Base-by-base conservation (phyloP, 2,888 invertebrate genomes). In the Agelastica alni region DNA sequence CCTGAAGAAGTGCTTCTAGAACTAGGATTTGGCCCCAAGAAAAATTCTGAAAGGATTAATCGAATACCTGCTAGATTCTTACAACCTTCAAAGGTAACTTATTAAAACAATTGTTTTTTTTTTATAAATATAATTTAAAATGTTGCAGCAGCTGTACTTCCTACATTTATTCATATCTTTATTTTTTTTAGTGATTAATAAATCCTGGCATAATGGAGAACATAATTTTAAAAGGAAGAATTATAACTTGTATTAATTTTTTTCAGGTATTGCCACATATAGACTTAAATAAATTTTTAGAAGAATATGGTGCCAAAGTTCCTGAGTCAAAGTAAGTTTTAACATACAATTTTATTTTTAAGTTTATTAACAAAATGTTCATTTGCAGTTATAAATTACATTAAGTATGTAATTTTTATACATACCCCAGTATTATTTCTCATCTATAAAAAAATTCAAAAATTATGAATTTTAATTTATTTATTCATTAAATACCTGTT, bases 1-100 rank as follows among this genome's bases (percentile, higher is more conserved):
- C 94, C 95, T 0, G 94, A 95, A 73, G 90, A 91, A 48, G 87
- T 96, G 49, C 80, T 96, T 18, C 77, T 91, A 44, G 90, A 88
- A 61, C 79, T 91, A 48, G 92, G 92, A 7, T 91, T 91, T 74
- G 91, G 91, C 0, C 89, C 88, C 5, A 81, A 84, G 51, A 82
- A 82, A 62, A 84, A 85, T 56, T 84, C 85, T 45, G 86, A 86
- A 68, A 83, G 86, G 63, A 73, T 86, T 12, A 86, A 88, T 51
- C 84, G 93, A 64, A 92, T 96, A 75, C 95, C 95, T 2, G 86
- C 83, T 62, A 76, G 87, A 52, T 95, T 95, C 74, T 80, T 95
- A 51, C 86, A 87, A 61, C 93, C 91, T 49, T 93, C 93, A 2
- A 83, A 86, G 77, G 86, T 88, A 67, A 53, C 42, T 14, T 3